Base-by-base conservation (phyloP, 2,797 vertebrate species). In the Parauchenoglanis punctatus region DNA sequence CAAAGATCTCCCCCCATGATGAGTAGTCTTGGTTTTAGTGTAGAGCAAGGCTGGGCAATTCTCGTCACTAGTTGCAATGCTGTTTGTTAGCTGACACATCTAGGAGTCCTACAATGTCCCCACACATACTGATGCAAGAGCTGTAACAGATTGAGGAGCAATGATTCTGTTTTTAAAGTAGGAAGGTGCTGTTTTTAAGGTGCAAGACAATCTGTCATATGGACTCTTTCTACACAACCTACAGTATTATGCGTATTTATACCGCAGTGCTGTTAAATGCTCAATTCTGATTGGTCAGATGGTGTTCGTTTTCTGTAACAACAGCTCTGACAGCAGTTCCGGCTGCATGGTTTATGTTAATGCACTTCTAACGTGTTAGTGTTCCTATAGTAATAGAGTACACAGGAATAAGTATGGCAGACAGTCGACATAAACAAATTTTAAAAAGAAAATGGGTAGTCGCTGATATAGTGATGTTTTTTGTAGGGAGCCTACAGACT, bases 121-220 rank as follows among this genome's bases (percentile, higher is more conserved):
- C 11, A 54, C 67, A 80, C 67, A 80, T 73, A 80, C 87, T 88
- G 87, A 88, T 81, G 87, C 87, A 88, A 88, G 87, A 88, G 76
- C 76, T 81, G 87, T 85, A 84, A 81, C 83, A 81, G 76, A 81
- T 61, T 61, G 75, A 54, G 83, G 31, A 63, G 65, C 75, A 85
- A 31, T 40, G 58, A 35, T 75, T 88, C 67, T 75, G 54, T 54
- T 75, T 85, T 68, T 86, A 80, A 86, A 73, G 49, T 68, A 68
- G 63, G 44, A 65, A 81, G 49, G 83, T 28, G 28, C 25, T 28
- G 68, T 63, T 87, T 86, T 61, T 82, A 35, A 80, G 67, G 23
- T 54, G 63, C 63, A 78, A 56, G 75, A 40, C 52, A 67, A 68
- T 68, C 75, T 86, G 49, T 86, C 77, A 81, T 54, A 31, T 46